Evolutionary conservation across 2,113 vertebrate species (phyloP), one percentile per base, ranked within the genome.

Genomic region (Solea solea): DNA sequence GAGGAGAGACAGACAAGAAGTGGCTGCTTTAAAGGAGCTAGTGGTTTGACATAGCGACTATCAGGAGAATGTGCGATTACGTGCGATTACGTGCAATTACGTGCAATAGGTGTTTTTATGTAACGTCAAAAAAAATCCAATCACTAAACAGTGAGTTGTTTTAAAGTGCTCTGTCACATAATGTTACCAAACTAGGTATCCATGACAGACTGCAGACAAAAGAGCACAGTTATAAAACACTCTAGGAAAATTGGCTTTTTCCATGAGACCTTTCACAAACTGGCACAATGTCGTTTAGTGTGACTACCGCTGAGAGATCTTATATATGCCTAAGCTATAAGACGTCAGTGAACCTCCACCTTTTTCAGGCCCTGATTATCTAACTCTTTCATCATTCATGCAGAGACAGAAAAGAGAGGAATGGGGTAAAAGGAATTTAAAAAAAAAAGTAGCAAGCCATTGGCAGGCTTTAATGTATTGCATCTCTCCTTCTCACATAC

Each of bases 311-410:
- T 1, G 66, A 64, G 74, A 87, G 85, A 82, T 86, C 89, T 81
- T 84, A 88, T 84, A 77, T 87, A 88, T 68, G 76, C 70, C 73
- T 74, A 75, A 82, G 74, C 72, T 73, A 21, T 21, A 51, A 56
- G 64, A 83, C 75, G 76, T 88, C 77, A 78, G 46, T 54, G 58
- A 79, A 73, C 69, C 28, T 40, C 53, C 78, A 63, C 84, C 84
- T 74, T 83, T 76, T 74, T 52, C 63, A 46, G 55, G 55, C 62
- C 14, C 51, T 42, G 67, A 80, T 88, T 88, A 82, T 11, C 61
- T 70, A 83, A 89, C 55, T 42, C 66, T 71, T 69, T 72, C 53
- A 65, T 4, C 45, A 12, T 48, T 82, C 57, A 52, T 8, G 34
- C 60, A 64, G 68, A 64, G 73, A 54, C 9, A 40, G 68, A 72